phyloP scores from a whole-genome alignment of 2,797 vertebrate genomes.

The Lagodon rhomboides region DNA sequence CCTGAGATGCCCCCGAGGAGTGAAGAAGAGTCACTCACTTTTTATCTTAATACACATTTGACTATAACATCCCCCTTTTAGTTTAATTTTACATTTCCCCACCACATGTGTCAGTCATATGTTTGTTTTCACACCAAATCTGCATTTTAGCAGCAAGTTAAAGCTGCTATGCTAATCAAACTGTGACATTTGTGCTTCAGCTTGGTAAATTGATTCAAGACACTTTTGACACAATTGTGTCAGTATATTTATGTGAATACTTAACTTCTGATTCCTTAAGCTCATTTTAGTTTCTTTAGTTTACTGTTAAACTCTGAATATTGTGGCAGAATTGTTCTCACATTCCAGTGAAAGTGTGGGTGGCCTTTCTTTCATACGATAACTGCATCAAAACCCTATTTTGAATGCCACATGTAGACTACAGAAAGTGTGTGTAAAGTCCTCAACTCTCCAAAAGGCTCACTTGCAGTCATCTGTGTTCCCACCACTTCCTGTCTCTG shows the following conservation, averaged over 20 bases:
- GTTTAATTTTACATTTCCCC: background rate
- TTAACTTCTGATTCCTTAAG: background rate
- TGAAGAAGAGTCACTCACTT: conserved; percentile 14
- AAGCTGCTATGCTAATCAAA: background rate
- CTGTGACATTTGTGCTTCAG: background rate
- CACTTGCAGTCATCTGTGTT: conserved; percentile 34
- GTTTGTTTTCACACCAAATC: background rate
- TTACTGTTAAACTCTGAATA: background rate
- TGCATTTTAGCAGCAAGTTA: background rate
- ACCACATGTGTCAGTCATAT: background rate
- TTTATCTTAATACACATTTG: background rate
- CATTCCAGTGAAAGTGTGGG: background rate
- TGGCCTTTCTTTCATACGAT: background rate
- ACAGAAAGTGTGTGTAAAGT: conserved; percentile 20
- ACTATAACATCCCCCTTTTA: no score
- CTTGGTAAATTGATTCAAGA: background rate
- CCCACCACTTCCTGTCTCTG: conserved; percentile 64
- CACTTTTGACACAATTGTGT: background rate
- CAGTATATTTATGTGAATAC: background rate
- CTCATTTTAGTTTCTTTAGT: no score
- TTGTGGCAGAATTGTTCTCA: background rate
- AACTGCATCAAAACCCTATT: background rate
- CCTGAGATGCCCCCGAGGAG: background rate
- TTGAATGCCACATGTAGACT: conserved; percentile 11
- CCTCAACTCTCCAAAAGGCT: conserved; percentile 24